Evolutionary conservation across 2,797 vertebrate species (phyloP), one percentile per base, ranked within the genome.

Genomic region (Corythornis leucogaster): DNA sequence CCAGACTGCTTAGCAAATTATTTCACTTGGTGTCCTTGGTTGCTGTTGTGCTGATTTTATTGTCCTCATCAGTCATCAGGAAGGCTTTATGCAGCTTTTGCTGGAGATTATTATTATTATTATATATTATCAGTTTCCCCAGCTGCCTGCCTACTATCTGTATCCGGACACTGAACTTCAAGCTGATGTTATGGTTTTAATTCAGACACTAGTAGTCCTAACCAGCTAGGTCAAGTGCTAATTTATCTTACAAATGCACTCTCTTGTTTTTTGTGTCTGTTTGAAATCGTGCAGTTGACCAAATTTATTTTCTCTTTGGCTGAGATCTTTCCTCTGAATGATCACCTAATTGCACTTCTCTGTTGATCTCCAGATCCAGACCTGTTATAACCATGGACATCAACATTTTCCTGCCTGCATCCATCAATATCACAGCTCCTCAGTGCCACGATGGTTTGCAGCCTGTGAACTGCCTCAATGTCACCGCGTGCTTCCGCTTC

Each of bases 361-460:
- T 87, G 45, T 96, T 85, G 80, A 82, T 94, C 81, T 45, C 35
- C 79, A 99, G 99, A 96, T 98, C 99, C 4, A 98, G 98, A 79
- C 98, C 99, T 11, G 98, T 99, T 86, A 98, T 99, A 94, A 99
- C 99, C 0, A 93, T 99, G 97, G 98, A 99, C 7, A 96, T 98
- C 69, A 96, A 98, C 94, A 99, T 99, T 97, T 98, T 98, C 94
- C 98, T 99, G 87, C 99, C 99, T 0, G 40, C 74, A 5, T 99
- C 99, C 90, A 99, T 99, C 97, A 99, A 99, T 97, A 99, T 99
- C 97, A 98, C 99, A 3, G 98, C 98, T 25, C 99, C 99, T 9
- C 98, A 98, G 96, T 99, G 99, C 95, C 98, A 99, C 3, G 99
- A 99, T 11, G 98, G 98, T 26, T 98, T 98, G 61, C 99, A 98